A percentile compares a stretch with the other conserved stretches of the same genome.
Conservation (phyloP, 1,140 invertebrate species). For the Cyphomyrmex costatus region DNA sequence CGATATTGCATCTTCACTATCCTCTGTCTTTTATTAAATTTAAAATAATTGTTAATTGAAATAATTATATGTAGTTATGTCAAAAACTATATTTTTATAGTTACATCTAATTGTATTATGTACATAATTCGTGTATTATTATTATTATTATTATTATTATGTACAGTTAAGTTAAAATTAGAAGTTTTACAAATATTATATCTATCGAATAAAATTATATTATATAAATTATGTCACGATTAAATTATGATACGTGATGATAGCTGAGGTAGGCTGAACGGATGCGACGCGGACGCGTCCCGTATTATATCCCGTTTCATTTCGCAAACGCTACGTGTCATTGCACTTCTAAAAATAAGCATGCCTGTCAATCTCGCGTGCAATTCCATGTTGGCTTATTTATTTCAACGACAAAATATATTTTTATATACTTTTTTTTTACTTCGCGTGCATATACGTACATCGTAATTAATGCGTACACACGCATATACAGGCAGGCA, state of each 20-base stretch:
- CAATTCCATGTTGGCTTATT: slow-evolving; percentile 74
- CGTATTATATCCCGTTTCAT: neutral
- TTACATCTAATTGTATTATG: neutral
- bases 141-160: no score
- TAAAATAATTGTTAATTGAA: neutral
- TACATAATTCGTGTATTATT: neutral
- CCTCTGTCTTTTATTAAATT: neutral
- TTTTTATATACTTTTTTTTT: slow-evolving; percentile 30
- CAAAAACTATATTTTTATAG: neutral
- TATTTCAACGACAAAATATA: slow-evolving; percentile 69
- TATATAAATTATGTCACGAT: neutral
- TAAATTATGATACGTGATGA: neutral
- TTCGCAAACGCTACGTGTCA: slow-evolving; percentile 57
- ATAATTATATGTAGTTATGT: neutral
- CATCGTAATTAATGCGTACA: slow-evolving; percentile 18
- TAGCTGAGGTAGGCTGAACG: neutral
- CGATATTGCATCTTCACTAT: neutral
- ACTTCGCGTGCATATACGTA: slow-evolving; percentile 40
- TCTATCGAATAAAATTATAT: neutral
- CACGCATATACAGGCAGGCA: neutral
- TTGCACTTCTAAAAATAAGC: slow-evolving; percentile 75
- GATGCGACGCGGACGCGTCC: neutral
- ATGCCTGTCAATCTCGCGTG: slow-evolving; percentile 66
- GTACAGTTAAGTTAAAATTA: neutral
- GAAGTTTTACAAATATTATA: neutral